These are phyloP conservation scores for Pangasius macronema DNA, from an alignment of 2,797 vertebrate species.

Conservation along the genomic window DNA sequence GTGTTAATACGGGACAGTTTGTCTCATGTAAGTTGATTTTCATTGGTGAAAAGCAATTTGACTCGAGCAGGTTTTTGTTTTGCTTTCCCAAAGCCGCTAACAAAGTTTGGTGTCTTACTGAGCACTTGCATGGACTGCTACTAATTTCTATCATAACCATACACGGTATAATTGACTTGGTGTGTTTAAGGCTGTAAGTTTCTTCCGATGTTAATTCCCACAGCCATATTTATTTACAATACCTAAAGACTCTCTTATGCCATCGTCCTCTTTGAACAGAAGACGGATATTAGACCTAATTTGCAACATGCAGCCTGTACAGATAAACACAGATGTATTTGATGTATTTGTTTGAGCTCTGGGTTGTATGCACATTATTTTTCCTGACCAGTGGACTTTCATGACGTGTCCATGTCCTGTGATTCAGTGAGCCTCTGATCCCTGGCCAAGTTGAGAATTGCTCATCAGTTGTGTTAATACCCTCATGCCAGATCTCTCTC, in stretches of 20 bases:
- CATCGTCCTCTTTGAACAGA: background rate
- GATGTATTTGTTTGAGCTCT: background rate
- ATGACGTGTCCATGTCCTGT: conserved; percentile 18
- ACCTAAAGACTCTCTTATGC: background rate
- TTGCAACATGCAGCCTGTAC: background rate
- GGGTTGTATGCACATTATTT: conserved; percentile 13
- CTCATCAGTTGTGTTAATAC: conserved; percentile 46
- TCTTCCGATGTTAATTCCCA: background rate
- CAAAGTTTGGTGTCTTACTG: background rate
- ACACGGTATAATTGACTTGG: background rate
- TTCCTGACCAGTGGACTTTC: conserved; percentile 30
- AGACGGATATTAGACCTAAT: background rate
- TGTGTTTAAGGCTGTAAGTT: background rate
- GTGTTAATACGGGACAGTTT: background rate
- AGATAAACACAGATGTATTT: background rate
- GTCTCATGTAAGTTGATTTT: background rate
- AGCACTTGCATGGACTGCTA: background rate
- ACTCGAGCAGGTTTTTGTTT: background rate
- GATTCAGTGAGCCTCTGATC: conserved; percentile 57
- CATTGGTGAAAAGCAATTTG: background rate
- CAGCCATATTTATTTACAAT: background rate
- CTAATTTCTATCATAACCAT: background rate
- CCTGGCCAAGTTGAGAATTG: conserved; percentile 62
- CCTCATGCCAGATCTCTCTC: background rate
- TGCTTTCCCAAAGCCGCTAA: background rate